A percentile compares a stretch with the other conserved stretches of the same genome.
phyloP scores from a whole-genome alignment of 2,113 vertebrate species.

The Odocoileus virginianus region DNA sequence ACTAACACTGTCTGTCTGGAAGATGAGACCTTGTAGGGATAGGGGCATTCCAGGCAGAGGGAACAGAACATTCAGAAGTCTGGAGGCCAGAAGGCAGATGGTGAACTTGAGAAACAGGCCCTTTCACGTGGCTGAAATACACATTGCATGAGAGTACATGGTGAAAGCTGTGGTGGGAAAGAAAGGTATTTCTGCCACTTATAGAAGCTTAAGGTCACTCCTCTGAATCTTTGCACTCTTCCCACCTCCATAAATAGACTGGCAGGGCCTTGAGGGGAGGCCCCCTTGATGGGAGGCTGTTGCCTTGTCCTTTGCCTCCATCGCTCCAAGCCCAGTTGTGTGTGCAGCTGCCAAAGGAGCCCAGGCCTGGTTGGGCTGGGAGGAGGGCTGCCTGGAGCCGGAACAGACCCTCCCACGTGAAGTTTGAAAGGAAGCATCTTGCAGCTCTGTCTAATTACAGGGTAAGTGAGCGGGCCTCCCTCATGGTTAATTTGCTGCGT shows the following conservation, averaged over 20 bases:
- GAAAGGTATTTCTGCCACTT: background rate
- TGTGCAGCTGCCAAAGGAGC: background rate
- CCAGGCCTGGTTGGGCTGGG: background rate
- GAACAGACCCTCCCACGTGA: accelerated
- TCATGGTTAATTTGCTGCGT: slow-evolving; percentile 62
- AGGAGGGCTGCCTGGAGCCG: background rate
- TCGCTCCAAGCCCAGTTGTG: background rate
- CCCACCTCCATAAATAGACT: background rate
- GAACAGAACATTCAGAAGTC: background rate
- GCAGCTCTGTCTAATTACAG: slow-evolving; percentile 60
- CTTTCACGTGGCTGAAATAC: background rate
- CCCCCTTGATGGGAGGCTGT: background rate
- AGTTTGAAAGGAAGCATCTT: background rate
- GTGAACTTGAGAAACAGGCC: background rate
- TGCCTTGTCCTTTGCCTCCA: background rate
- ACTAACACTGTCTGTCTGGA: background rate
- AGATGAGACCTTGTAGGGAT: background rate
- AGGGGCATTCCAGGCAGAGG: background rate
- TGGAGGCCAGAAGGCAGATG: background rate
- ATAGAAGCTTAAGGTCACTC: background rate
- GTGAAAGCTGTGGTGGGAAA: background rate
- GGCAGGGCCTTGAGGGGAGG: background rate
- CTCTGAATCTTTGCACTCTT: background rate
- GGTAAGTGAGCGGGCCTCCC: slow-evolving; percentile 70
- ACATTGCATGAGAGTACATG: background rate